Evolutionary conservation across 2,888 invertebrate species (phyloP).

Genomic region (Sialis lutaria): DNA sequence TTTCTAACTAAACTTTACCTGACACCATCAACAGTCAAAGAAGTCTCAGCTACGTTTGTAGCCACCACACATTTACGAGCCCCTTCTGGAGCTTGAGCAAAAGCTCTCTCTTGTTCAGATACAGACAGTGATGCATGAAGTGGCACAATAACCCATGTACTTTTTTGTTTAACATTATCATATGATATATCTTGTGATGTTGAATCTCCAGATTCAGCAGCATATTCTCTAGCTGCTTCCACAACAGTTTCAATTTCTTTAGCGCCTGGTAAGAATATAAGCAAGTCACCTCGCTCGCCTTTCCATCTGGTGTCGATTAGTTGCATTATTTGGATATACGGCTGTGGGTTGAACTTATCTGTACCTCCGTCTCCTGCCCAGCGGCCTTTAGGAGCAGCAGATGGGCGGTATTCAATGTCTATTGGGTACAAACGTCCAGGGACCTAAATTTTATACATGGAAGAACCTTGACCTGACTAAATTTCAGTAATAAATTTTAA

Average conservation of each 20-base stretch:
- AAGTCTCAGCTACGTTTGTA: slow-evolving; percentile 98
- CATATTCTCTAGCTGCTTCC: slow-evolving; percentile 72
- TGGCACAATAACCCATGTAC: slow-evolving; percentile 75
- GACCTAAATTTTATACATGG: slow-evolving; percentile 35
- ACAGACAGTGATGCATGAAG: slow-evolving; percentile 86
- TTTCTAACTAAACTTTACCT: slow-evolving; percentile 10
- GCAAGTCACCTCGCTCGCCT: slow-evolving; percentile 78
- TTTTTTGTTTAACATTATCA: slow-evolving; percentile 26
- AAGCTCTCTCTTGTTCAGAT: slow-evolving; percentile 91
- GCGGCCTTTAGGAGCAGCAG: slow-evolving; percentile 31
- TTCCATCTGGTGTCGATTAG: slow-evolving; percentile 82
- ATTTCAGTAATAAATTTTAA: too few species aligned
- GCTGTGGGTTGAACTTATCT: slow-evolving; percentile 76
- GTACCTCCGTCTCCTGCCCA: slow-evolving; percentile 15
- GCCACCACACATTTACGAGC: slow-evolving; percentile 92
- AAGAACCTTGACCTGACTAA: too few species aligned
- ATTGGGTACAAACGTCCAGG: slow-evolving; percentile 92
- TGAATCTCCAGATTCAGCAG: slow-evolving; percentile 33
- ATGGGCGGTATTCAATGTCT: slow-evolving; percentile 70
- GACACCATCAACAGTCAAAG: slow-evolving; percentile 95
- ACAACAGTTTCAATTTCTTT: slow-evolving; percentile 79
- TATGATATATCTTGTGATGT: too few species aligned
- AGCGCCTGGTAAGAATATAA: slow-evolving; percentile 90
- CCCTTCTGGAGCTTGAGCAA: slow-evolving; percentile 88
- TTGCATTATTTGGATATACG: slow-evolving; percentile 83